Evolutionary conservation across 2,797 vertebrate species (phyloP), one percentile per base, ranked within the genome.

Genomic region (Ceryle rudis): DNA sequence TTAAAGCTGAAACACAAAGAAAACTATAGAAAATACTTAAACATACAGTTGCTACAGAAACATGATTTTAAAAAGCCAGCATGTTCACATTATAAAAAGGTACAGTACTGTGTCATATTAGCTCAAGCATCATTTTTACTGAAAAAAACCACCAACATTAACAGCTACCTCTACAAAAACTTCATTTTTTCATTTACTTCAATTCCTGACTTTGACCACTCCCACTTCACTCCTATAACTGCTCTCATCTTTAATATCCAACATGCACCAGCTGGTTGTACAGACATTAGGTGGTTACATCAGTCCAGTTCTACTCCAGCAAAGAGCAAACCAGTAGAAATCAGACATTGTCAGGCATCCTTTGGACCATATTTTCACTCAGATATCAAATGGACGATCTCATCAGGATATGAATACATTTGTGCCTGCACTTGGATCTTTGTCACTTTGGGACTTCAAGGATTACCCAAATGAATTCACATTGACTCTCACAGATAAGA

Each of bases 171-270:
- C 86, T 31, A 81, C 29, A 79, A 91, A 79, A 93, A 39, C 19
- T 72, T 62, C 4, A 15, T 25, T 79, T 77, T 77, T 73, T 61
- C 3, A 88, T 74, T 96, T 96, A 49, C 23, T 79, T 58, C 71
- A 89, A 11, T 65, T 79, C 77, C 62, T 64, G 46, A 86, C 78
- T 79, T 96, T 71, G 95, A 96, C 86, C 72, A 90, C 81, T 96
- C 87, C 93, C 80, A 86, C 81, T 93, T 87, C 93, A 93, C 81
- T 95, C 62, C 93, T 86, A 22, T 64, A 95, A 55, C 70, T 44
- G 33, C 1, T 64, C 33, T 33, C 81, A 74, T 77, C 74, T 78
- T 78, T 64, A 89, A 81, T 6, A 91, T 7, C 55, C 88, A 78
- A 64, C 75, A 78, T 9, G 49, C 55, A 58, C 80, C 95, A 95